These are phyloP conservation scores for Cheilinus undulatus DNA, from an alignment of 2,113 vertebrate species.

Conservation along the genomic window DNA sequence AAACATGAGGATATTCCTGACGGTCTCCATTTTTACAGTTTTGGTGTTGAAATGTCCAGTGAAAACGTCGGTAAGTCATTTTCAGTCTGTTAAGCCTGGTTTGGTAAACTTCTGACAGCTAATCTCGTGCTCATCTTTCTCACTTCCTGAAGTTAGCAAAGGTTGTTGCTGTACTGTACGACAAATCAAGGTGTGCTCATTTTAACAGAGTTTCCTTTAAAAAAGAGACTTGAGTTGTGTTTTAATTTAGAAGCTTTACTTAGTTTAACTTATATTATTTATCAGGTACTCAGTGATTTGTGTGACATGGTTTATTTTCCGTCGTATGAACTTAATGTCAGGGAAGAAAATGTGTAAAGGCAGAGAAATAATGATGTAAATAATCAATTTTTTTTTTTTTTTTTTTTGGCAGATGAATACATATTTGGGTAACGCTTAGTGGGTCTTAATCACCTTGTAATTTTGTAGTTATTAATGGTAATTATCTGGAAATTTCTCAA, in stretches of 20 bases:
- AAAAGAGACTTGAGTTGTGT: neutral
- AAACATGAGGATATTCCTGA: conserved; percentile 37
- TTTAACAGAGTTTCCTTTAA: neutral
- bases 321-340: too few relatives aligned
- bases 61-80: conserved; percentile 35
- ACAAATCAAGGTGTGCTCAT: neutral
- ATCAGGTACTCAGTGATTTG: too few relatives aligned
- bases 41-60: neutral
- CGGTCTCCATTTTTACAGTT: neutral
- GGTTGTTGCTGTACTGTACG: rapidly evolving
- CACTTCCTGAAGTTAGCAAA: conserved; percentile 35
- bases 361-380: too few relatives aligned
- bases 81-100: neutral
- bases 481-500: too few relatives aligned
- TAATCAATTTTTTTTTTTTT: too few relatives aligned
- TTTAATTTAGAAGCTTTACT: neutral
- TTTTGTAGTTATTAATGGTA: too few relatives aligned
- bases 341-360: too few relatives aligned
- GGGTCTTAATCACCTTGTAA: too few relatives aligned
- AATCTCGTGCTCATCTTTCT: conserved; percentile 13
- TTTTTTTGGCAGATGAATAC: too few relatives aligned
- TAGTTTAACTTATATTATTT: too few relatives aligned
- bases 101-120: neutral
- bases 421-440: too few relatives aligned
- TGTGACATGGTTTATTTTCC: too few relatives aligned